phyloP scores from a whole-genome alignment of 1,140 invertebrate genomes.

The Drosophila funebris region DNA sequence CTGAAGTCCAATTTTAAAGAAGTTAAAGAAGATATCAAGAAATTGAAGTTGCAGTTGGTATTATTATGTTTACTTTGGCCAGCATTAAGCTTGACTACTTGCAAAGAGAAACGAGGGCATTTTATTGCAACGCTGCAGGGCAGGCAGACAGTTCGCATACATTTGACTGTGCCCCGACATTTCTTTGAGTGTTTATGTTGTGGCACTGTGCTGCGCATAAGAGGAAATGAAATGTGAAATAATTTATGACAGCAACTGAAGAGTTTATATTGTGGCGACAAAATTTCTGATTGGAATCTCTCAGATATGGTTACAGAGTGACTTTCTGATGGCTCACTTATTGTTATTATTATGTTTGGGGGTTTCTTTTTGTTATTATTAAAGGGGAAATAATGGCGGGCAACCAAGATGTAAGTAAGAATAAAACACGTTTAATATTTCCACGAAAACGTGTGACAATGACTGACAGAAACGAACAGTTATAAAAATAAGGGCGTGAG shows the following conservation, averaged over 20 bases:
- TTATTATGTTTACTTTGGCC: slow-evolving; percentile 68
- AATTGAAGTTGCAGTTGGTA: slow-evolving; percentile 48
- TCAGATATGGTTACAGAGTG: slow-evolving; percentile 11
- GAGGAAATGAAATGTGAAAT: slow-evolving; percentile 77
- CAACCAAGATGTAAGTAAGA: background rate
- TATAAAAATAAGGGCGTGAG: slow-evolving; percentile 60
- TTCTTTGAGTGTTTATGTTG: slow-evolving; percentile 21
- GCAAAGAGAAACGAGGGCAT: slow-evolving; percentile 24
- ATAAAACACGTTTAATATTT: slow-evolving; percentile 3
- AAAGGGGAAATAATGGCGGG: slow-evolving; percentile 26
- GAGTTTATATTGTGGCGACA: slow-evolving; percentile 4
- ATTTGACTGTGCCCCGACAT: slow-evolving; percentile 16
- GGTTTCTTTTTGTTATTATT: slow-evolving; percentile 23
- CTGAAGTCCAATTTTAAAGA: background rate
- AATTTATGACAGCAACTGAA: slow-evolving; percentile 53
- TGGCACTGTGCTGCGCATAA: slow-evolving; percentile 43
- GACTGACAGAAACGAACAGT: slow-evolving; percentile 16
- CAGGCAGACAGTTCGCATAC: slow-evolving; percentile 30
- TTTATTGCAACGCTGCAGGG: slow-evolving; percentile 58
- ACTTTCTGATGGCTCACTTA: slow-evolving; percentile 38
- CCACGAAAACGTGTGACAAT: slow-evolving; percentile 31
- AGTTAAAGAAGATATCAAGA: slow-evolving; percentile 24
- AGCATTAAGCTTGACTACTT: slow-evolving; percentile 3
- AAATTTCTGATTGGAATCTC: slow-evolving; percentile 30
- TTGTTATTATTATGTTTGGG: slow-evolving; percentile 36